phyloP scores from a whole-genome alignment of 2,888 invertebrate species.

The Parelbella ahira region DNA sequence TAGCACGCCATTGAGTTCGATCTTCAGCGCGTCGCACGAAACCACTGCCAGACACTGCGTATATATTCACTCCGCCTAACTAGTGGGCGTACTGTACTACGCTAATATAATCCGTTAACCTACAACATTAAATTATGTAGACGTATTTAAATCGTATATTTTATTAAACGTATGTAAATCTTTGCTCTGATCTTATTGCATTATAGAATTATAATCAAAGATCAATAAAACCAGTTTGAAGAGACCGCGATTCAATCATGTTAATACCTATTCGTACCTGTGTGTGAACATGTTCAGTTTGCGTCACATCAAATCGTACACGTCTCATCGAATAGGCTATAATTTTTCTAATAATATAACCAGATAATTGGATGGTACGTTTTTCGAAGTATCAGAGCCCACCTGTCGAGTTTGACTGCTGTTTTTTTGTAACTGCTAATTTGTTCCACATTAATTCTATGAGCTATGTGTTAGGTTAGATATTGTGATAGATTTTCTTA shows the following conservation, averaged over 20 bases:
- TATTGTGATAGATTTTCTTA: too few relatives aligned
- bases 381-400: not conserved
- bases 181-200: constrained; percentile 12
- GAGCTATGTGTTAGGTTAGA: too few relatives aligned
- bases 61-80: too few relatives aligned
- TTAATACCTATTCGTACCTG: constrained; percentile 16
- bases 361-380: constrained; percentile 13
- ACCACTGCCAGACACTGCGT: too few relatives aligned
- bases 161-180: constrained; percentile 24
- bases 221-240: constrained; percentile 20
- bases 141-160: too few relatives aligned
- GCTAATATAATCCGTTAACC: too few relatives aligned
- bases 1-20: too few relatives aligned
- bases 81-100: too few relatives aligned
- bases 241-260: too few relatives aligned
- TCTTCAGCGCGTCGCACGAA: too few relatives aligned
- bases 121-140: too few relatives aligned
- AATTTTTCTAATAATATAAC: constrained; percentile 16
- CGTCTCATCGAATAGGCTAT: constrained; percentile 1
- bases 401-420: constrained; percentile 12
- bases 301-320: constrained; percentile 14
- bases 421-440: constrained; percentile 6
- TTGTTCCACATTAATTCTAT: constrained; percentile 12
- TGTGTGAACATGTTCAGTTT: constrained; percentile 20
- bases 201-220: constrained; percentile 15